These are phyloP conservation scores for Athalia circularis DNA, from an alignment of 2,888 invertebrate genomes.

Conservation along the genomic window DNA sequence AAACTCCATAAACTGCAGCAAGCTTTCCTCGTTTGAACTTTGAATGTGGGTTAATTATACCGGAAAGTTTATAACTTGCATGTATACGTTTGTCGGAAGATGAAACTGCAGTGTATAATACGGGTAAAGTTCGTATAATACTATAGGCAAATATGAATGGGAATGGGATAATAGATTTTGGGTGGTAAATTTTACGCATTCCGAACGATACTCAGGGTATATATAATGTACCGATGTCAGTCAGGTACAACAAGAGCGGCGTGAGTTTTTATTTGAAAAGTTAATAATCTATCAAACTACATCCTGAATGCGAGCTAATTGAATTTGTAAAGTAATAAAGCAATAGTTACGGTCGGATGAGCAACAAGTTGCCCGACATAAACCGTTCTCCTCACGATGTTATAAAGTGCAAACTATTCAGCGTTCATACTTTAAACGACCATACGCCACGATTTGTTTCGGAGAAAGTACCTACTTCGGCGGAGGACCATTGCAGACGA, in stretches of 20 bases:
- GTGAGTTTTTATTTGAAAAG: slow-evolving; percentile 9
- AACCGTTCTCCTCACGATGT: slow-evolving; percentile 15
- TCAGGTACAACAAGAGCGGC: background rate
- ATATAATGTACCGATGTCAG: background rate
- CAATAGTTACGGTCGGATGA: slow-evolving; percentile 28
- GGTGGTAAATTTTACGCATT: slow-evolving; percentile 14
- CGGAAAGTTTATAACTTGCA: background rate
- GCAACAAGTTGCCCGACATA: slow-evolving; percentile 39
- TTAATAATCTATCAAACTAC: slow-evolving; percentile 39
- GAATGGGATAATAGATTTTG: slow-evolving; percentile 21
- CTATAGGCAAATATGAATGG: slow-evolving; percentile 13
- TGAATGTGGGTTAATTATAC: slow-evolving; percentile 17
- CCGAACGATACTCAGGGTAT: background rate
- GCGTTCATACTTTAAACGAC: background rate
- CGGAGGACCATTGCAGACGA: slow-evolving; percentile 5
- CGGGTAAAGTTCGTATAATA: background rate
- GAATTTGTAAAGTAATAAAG: slow-evolving; percentile 41
- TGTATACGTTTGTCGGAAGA: background rate
- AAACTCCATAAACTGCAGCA: too few relatives aligned
- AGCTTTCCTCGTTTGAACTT: background rate
- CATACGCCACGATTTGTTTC: slow-evolving; percentile 6
- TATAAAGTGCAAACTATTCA: background rate
- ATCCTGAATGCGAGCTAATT: slow-evolving; percentile 33
- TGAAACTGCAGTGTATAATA: background rate
- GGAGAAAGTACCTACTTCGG: slow-evolving; percentile 23